Evolutionary conservation across 2,113 vertebrate species (phyloP), one percentile per base, ranked within the genome.

Genomic region (Nesogale talazaci): DNA sequence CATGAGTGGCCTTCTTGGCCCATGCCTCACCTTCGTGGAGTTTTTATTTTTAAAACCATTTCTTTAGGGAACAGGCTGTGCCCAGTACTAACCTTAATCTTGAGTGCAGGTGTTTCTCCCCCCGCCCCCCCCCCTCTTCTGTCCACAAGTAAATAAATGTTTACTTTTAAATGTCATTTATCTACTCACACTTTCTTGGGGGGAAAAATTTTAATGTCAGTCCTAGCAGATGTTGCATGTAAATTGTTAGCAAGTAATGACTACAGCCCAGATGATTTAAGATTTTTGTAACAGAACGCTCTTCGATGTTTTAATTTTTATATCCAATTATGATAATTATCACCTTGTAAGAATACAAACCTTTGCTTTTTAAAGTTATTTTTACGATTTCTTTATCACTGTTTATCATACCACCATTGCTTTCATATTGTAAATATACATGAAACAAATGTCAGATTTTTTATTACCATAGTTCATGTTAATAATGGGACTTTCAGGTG

Each of bases 391-490:
- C 96, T 97, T 97, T 98, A 97, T 97, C 96, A 97, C 96, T 98
- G 97, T 97, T 98, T 98, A 94, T 98, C 95, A 92, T 97, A 96
- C 97, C 81, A 94, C 92, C 96, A 86, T 97, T 97, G 75, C 52
- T 96, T 98, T 98, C 95, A 97, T 96, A 95, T 74, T 98, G 98
- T 98, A 98, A 98, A 98, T 98, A 98, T 80, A 96, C 96, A 96
- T 97, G 98, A 95, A 97, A 95, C 93, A 97, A 95, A 94, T 96
- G 96, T 97, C 96, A 96, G 84, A 97, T 82, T 96, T 96, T 95
- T 95, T 92, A 82, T 97, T 94, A 96, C 96, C 95, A 96, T 94
- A 97, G 63, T 95, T 95, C 92, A 97, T 96, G 96, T 90, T 98
- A 96, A 86, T 97, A 97, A 93, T 95, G 97, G 97, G 97, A 96